These are phyloP conservation scores for Brachirus orientalis DNA, from an alignment of 2,113 vertebrate species.

Conservation along the genomic window DNA sequence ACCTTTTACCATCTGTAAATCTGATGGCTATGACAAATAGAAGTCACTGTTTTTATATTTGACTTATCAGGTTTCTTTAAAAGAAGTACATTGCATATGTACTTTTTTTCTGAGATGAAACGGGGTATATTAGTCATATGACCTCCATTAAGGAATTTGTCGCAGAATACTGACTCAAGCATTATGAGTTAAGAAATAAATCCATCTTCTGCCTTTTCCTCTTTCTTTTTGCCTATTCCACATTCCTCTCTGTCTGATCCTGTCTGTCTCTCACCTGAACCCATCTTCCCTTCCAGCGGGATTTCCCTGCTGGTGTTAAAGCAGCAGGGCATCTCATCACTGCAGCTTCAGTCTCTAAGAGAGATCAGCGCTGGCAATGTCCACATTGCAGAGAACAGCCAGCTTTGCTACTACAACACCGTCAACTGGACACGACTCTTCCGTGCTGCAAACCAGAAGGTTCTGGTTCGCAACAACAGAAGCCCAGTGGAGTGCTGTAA, in stretches of 20 bases:
- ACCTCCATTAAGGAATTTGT: too few species aligned
- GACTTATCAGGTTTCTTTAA: too few species aligned
- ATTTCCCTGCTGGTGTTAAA: slow-evolving; percentile 97
- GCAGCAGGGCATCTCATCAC: slow-evolving; percentile 93
- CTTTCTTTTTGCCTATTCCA: not conserved
- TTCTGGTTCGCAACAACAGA: slow-evolving; percentile 90
- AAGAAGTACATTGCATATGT: too few species aligned
- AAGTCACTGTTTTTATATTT: too few species aligned
- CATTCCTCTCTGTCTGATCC: slow-evolving; percentile 14
- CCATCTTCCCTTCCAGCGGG: slow-evolving; percentile 80
- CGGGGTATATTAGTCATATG: too few species aligned
- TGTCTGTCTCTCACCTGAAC: slow-evolving; percentile 22
- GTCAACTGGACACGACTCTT: slow-evolving; percentile 97
- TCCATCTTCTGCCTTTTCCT: not conserved
- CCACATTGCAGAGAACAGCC: slow-evolving; percentile 96
- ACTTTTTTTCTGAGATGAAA: too few species aligned
- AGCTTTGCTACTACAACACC: slow-evolving; percentile 95
- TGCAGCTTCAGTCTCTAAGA: slow-evolving; percentile 93
- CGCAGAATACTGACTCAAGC: too few species aligned
- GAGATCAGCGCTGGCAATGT: slow-evolving; percentile 98
- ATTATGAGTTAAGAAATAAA: not conserved
- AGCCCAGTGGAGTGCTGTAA: slow-evolving; percentile 93
- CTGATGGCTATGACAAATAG: slow-evolving; percentile 45
- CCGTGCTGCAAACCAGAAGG: slow-evolving; percentile 88
- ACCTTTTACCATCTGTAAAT: slow-evolving; percentile 37